Conservation (phyloP, 2,113 vertebrate genomes). For the Pygoscelis adeliae region DNA sequence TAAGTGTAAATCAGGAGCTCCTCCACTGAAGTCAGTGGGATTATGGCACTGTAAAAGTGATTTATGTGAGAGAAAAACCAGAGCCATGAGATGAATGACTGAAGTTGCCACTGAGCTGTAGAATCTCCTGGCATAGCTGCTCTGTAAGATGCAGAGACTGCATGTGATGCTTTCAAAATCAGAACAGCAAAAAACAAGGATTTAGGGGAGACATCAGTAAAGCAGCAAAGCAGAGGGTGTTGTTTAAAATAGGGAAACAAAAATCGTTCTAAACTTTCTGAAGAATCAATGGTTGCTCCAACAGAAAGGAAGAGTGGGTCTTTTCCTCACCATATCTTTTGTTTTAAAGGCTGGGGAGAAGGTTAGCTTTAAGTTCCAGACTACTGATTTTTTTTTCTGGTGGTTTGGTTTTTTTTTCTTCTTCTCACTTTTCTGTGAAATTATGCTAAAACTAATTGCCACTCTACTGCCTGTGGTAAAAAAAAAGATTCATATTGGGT, state of each 20-base stretch:
- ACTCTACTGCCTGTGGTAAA: background rate
- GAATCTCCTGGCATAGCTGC: background rate
- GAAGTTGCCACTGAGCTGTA: background rate
- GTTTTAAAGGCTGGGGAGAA: background rate
- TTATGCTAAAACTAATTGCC: background rate
- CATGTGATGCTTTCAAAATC: background rate
- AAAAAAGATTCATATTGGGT: background rate
- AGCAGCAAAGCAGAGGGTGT: background rate
- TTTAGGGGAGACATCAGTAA: background rate
- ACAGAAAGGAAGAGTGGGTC: background rate
- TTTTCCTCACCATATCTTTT: background rate
- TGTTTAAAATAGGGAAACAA: background rate
- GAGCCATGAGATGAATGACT: background rate
- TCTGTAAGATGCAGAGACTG: background rate
- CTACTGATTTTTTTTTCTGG: background rate
- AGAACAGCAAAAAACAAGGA: background rate
- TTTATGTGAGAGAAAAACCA: background rate
- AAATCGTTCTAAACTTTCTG: background rate
- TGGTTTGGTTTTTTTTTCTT: background rate
- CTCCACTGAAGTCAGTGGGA: background rate
- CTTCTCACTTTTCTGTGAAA: background rate
- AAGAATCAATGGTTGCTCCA: background rate
- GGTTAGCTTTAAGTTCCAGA: background rate
- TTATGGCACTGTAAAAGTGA: background rate
- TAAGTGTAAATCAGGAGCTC: background rate